Evolutionary conservation across 2,113 vertebrate genomes (phyloP), one percentile per base, ranked within the genome.

Genomic region (Archocentrus centrarchus): DNA sequence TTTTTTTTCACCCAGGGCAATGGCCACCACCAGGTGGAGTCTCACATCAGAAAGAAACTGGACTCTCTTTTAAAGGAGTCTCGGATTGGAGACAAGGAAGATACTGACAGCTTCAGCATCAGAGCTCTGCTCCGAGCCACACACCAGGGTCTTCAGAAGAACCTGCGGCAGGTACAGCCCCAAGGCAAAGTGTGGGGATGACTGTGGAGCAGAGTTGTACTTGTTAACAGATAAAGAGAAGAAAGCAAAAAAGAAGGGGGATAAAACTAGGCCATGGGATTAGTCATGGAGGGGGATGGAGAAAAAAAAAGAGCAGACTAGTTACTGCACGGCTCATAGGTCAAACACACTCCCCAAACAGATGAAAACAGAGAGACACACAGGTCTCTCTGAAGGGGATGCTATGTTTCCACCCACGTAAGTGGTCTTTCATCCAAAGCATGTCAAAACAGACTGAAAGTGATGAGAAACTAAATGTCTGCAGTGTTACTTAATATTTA

Each of bases 31-130:
- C 97, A 99, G 89, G 97, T 99, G 80, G 98, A 99, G 92, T 97
- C 97, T 61, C 97, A 98, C 80, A 99, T 99, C 90, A 95, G 97
- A 86, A 99, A 97, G 76, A 99, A 99, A 83, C 96, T 99, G 91
- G 98, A 99, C 91, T 98, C 97, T 18, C 95, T 99, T 75, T 88
- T 98, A 7, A 99, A 97, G 89, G 98, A 99, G 94, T 98, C 98
- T 87, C 97, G 96, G 39, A 98, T 99, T 35, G 96, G 97, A 77
- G 98, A 99, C 93, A 99, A 97, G 88, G 98, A 99, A 93, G 98
- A 99, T 63, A 95, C 96, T 0, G 98, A 99, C 94, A 98, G 97
- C 93, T 99, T 98, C 95, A 98, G 98, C 10, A 98, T 99, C 92
- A 93, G 96, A 80, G 98, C 98, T 0, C 94, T 99, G 50, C 95